Conservation (phyloP, 2,113 vertebrate genomes). For the Spizaetus ornatus region DNA sequence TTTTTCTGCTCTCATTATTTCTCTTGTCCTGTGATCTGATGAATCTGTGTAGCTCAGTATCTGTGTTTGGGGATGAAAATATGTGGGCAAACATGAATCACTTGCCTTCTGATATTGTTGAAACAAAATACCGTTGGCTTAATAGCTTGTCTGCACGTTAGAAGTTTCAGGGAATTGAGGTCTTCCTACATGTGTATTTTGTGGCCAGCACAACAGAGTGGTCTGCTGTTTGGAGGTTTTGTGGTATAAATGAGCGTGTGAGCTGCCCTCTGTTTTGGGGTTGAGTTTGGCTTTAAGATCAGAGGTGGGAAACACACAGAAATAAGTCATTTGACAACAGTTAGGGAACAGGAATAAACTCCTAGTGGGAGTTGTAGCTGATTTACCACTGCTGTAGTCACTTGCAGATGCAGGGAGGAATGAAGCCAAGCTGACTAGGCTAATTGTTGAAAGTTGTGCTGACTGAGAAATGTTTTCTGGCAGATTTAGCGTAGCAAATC, state of each 20-base stretch:
- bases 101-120: not conserved
- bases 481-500: not conserved
- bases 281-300: not conserved
- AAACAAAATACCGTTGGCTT: not conserved
- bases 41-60: fast-evolving
- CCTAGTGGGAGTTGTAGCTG: not conserved
- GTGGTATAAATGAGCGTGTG: not conserved
- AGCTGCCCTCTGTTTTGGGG: not conserved
- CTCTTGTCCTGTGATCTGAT: not conserved
- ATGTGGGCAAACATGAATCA: fast-evolving
- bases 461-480: not conserved
- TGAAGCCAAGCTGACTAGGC: not conserved
- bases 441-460: not conserved
- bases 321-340: not conserved
- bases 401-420: not conserved
- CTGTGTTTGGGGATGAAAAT: not conserved
- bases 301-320: not conserved
- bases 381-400: not conserved
- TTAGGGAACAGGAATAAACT: not conserved
- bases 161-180: not conserved
- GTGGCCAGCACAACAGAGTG: fast-evolving
- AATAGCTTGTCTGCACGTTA: not conserved
- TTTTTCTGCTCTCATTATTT: not conserved
- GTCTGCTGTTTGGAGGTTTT: not conserved
- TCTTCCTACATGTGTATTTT: too few relatives aligned